A percentile compares a stretch with the other conserved stretches of the same genome.
Evolutionary conservation across 2,113 vertebrate species (phyloP).

Genomic region (Pangasianodon hypophthalmus): DNA sequence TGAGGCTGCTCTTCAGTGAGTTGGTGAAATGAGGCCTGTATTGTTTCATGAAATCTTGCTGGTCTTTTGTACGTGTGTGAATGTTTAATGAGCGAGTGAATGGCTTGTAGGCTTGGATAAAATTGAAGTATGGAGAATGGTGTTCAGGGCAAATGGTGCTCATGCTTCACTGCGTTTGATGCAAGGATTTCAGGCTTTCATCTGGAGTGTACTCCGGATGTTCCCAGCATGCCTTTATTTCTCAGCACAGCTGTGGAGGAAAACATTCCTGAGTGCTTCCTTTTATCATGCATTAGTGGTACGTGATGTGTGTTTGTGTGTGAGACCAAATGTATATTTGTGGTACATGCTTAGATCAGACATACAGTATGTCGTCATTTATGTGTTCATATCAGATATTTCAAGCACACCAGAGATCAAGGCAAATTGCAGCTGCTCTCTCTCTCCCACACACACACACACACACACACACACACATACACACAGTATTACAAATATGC

Average conservation of each 20-base stretch:
- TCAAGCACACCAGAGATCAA: not conserved
- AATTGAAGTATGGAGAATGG: constrained; percentile 26
- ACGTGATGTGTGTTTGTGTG: not conserved
- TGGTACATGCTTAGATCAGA: not conserved
- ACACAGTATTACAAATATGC: constrained; percentile 2
- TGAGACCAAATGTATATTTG: not conserved
- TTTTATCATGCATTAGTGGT: constrained; percentile 16
- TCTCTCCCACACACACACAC: not conserved
- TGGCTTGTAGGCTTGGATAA: constrained; percentile 36
- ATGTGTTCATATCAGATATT: not conserved
- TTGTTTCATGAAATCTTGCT: constrained; percentile 37
- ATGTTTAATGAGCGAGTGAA: constrained; percentile 46
- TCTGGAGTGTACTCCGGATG: constrained; percentile 4
- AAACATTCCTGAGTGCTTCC: not conserved
- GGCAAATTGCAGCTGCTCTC: not conserved
- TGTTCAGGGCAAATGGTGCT: constrained; percentile 25
- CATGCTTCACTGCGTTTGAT: constrained; percentile 5
- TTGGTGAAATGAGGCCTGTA: constrained; percentile 37
- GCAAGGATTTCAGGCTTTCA: constrained; percentile 22
- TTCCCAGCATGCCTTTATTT: constrained; percentile 37
- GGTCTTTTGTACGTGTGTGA: constrained; percentile 43
- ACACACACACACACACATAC: not conserved
- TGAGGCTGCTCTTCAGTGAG: constrained; percentile 34
- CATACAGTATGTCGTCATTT: not conserved
- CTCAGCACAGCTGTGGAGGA: constrained; percentile 7